Evolutionary conservation across 2,797 vertebrate genomes (phyloP), one percentile per base, ranked within the genome.

Genomic region (Glyptemys insculpta): DNA sequence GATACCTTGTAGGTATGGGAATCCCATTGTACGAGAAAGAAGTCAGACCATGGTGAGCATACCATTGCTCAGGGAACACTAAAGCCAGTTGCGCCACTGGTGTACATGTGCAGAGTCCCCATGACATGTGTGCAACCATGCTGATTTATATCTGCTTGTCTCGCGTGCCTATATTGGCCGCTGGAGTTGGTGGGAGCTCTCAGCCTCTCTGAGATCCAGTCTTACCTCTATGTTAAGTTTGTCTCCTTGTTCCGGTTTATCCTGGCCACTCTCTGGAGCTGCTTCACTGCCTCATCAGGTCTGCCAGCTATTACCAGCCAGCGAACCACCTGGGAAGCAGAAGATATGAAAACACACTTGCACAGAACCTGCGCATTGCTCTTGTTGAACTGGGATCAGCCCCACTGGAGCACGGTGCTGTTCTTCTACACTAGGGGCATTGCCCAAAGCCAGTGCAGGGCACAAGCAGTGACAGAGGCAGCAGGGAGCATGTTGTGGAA

Each of bases 281-380:
- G 80, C n/a, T 18, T 3, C 4, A 93, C 85, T 1, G 96, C 96
- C 68, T 87, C 84, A 54, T 94, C 37, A 4, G 91, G 86, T 6
- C 91, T 91, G 62, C 93, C 95, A 5, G 95, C 82, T 23, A 79
- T 78, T 49, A 92, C 81, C 19, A 96, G 86, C 97, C 96, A 93
- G 2, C 86, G 15, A 92, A 85, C 56, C 79, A 29, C 94, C 92
- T 93, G 47, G 76, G 65, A 6, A 34, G 12, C 27, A 49, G 23
- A 53, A 15, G 37, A 44, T 6, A 41, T 37, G 65, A 72, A 72
- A 72, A 72, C n/a, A 72, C 65, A 72, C 19, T n/a, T 72, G 62
- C 34, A n/a, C 34, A n/a, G 34, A 65, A 65, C 34, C n/a, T 16
- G 16, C 4, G 9, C 65, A 11, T 72, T 21, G n/a, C 2, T 23